Conservation (phyloP, 2,113 vertebrate genomes). For the Pituophis catenifer region DNA sequence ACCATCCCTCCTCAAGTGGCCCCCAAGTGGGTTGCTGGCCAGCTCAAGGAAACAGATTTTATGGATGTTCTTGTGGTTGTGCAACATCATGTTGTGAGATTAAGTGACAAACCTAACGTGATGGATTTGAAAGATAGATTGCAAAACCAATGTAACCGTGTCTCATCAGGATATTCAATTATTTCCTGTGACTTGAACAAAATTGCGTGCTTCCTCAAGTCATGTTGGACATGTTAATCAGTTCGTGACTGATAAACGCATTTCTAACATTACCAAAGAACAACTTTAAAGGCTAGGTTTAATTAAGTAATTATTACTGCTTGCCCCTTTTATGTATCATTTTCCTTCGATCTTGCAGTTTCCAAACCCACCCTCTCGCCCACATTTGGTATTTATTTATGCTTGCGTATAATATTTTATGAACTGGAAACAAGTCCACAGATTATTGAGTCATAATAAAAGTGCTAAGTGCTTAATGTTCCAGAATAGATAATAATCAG, state of each 20-base stretch:
- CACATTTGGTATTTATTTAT: neutral
- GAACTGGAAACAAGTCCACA: neutral
- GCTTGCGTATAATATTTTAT: too few species aligned
- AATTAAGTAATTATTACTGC: neutral
- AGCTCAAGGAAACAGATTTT: neutral
- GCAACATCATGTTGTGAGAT: neutral
- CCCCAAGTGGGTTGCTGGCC: neutral
- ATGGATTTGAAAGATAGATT: neutral
- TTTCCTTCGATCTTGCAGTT: neutral
- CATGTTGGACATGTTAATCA: neutral
- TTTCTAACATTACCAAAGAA: neutral
- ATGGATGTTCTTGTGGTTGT: neutral
- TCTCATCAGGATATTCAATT: neutral
- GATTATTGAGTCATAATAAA: neutral
- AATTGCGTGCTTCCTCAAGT: neutral
- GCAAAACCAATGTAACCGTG: neutral
- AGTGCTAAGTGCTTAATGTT: neutral
- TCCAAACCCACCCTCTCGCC: neutral
- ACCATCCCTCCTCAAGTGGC: neutral
- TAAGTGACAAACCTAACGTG: neutral
- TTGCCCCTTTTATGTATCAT: neutral
- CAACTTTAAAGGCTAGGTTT: neutral
- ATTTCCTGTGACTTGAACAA: neutral
- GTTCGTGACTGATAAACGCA: neutral
- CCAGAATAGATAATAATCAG: neutral